phyloP scores from a whole-genome alignment of 2,113 vertebrate genomes.

The Spilogale gracilis region DNA sequence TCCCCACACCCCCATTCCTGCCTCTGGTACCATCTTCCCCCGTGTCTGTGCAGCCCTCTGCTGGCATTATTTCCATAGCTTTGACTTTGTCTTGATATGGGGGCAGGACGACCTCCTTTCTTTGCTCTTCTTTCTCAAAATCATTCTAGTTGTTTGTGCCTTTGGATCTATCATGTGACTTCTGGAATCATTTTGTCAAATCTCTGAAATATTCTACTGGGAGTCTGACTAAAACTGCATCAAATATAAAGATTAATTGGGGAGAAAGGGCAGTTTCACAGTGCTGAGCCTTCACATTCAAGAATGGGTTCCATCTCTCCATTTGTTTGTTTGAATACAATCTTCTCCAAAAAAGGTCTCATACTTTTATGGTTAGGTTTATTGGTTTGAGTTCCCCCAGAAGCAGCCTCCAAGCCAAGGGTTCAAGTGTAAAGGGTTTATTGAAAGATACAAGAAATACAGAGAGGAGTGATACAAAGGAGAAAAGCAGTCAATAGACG shows the following conservation, averaged over 20 bases:
- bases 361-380: background rate
- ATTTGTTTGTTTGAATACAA: background rate
- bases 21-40: background rate
- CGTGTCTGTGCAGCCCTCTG: background rate
- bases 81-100: background rate
- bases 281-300: background rate
- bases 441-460: background rate
- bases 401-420: background rate
- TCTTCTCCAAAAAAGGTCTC: background rate
- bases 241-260: background rate
- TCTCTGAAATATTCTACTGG: background rate
- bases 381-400: background rate
- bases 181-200: background rate
- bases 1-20: fast-evolving
- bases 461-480: background rate
- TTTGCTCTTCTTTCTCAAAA: background rate
- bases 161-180: background rate
- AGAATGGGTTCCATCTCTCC: background rate
- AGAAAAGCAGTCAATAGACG: background rate
- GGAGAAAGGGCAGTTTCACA: background rate
- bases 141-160: background rate
- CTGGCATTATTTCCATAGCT: background rate
- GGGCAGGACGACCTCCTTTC: background rate
- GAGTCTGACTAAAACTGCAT: background rate
- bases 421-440: background rate